These are phyloP conservation scores for Nibea coibor DNA, from an alignment of 2,113 vertebrate genomes.

Conservation along the genomic window DNA sequence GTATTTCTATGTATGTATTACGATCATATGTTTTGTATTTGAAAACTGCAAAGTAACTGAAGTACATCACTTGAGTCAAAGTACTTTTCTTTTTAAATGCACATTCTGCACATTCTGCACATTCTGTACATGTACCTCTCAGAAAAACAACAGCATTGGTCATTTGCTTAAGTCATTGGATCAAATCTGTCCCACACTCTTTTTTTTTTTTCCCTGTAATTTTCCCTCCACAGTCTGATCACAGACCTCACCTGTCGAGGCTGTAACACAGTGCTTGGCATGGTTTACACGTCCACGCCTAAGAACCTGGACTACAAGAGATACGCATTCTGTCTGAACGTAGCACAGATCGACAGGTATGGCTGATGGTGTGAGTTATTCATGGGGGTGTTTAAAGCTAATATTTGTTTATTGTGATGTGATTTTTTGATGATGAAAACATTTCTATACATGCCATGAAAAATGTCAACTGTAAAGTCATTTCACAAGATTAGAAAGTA, in stretches of 20 bases:
- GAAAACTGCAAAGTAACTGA: neutral
- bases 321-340: conserved; percentile 78
- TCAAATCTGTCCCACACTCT: neutral
- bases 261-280: conserved; percentile 76
- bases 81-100: too few relatives aligned
- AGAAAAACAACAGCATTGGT: neutral
- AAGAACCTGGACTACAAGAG: conserved; percentile 81
- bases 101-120: too few relatives aligned
- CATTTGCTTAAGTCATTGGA: neutral
- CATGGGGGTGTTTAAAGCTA: neutral
- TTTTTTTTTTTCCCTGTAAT: neutral
- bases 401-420: neutral
- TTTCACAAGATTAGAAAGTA: neutral
- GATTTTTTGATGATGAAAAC: neutral
- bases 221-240: conserved; percentile 65
- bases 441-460: too few relatives aligned
- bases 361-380: neutral
- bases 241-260: conserved; percentile 76
- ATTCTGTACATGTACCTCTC: neutral
- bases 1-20: too few relatives aligned
- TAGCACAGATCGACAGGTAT: conserved; percentile 81
- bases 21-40: neutral
- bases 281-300: conserved; percentile 81
- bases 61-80: neutral
- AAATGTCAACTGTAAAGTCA: neutral